Evolutionary conservation across 35 echinoderm and acorn worm genomes (phyloP).

Genomic region (Ptychodera flava): DNA sequence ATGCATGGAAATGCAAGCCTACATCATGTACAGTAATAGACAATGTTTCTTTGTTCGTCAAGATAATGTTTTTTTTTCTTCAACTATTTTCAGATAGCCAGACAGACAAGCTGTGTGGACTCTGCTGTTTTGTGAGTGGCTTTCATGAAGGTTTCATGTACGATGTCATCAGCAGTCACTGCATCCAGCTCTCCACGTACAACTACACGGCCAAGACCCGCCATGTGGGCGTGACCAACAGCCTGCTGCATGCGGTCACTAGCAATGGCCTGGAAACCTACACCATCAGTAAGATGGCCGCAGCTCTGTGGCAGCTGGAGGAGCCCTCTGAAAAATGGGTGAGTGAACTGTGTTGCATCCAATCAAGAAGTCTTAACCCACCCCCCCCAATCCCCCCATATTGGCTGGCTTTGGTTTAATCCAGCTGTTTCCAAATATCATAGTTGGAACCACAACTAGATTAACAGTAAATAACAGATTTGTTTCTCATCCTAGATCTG

Average conservation of each 20-base stretch:
- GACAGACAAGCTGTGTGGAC: neutral
- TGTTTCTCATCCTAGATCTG: too few species aligned
- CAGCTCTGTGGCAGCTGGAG: neutral
- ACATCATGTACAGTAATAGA: too few species aligned
- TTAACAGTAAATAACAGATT: too few species aligned
- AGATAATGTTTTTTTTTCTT: neutral
- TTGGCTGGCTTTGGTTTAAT: too few species aligned
- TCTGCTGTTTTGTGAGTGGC: neutral
- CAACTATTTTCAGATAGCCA: neutral
- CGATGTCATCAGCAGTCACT: neutral
- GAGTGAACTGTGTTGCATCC: too few species aligned
- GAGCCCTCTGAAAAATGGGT: neutral
- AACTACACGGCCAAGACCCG: neutral
- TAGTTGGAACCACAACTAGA: too few species aligned
- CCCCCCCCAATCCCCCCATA: too few species aligned
- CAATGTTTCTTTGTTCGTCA: too few species aligned
- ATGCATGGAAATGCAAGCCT: too few species aligned
- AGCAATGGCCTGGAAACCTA: neutral
- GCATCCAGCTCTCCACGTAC: neutral
- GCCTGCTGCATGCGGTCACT: neutral
- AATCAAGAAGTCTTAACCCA: too few species aligned
- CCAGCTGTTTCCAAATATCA: too few species aligned
- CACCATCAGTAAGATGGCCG: neutral
- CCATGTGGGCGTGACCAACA: neutral
- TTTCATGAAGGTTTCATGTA: neutral